Base-by-base conservation (phyloP, 2,888 invertebrate species). In the Drosophila acutilabella region DNA sequence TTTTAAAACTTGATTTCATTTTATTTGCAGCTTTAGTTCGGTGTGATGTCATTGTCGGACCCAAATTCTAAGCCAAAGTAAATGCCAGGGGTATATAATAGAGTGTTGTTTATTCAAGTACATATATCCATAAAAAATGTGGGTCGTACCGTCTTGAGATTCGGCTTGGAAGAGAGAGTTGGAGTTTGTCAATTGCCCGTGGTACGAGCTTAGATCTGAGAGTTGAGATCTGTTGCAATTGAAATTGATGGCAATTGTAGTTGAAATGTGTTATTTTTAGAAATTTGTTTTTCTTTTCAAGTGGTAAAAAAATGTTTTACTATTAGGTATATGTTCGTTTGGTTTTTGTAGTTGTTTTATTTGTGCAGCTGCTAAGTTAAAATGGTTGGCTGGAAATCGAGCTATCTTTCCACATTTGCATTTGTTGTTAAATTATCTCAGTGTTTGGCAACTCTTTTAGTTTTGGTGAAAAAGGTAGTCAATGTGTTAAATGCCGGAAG, bases 241-340 rank as follows among this genome's bases (percentile, higher is more conserved):
- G 68, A 65, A 84, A 76, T 76, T 79, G 71, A 67, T 79, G 71
- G 79, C 68, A 79, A 71, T 80, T 78, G 79, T 80, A 64, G 81
- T 74, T 81, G 72, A 70, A 70, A 72, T 78, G 70, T 80, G 76
- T 78, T 81, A 69, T 81, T 83, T 85, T 74, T 77, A 79, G 80
- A 77, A 64, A 78, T 36, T 71, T 67, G 61, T 50, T 68, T 56
- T 64, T 47, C 50, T 53, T 45, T 66, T 47, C 23, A 52, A 81
- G 88, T 66, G 77, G 57, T 48, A 42, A 16, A 58, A 64, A 58
- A 18, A 26, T 51, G 42, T 13, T 53, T 54, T 59, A 69, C 69
- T 53, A 48, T 58, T 73, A 57, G 20, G 3, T n/a, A 40, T 64
- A 41, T 65, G 56, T 57, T 30, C 18, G 41, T 30, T 62, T 73